A percentile compares a stretch with the other conserved stretches of the same genome.
phyloP scores from a whole-genome alignment of 2,888 invertebrate genomes.

The Polydrusus tereticollis region DNA sequence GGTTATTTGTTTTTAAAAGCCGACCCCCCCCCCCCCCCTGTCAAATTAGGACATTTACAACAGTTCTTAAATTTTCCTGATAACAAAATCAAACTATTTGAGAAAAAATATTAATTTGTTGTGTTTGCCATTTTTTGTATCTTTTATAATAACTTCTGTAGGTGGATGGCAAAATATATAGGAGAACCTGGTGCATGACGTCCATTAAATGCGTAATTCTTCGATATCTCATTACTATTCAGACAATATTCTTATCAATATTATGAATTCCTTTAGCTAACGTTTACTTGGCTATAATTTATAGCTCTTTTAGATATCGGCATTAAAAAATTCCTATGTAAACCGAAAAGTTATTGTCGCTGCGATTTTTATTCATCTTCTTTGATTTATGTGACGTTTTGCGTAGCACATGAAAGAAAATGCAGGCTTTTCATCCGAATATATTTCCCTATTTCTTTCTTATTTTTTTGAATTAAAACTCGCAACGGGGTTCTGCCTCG shows the following conservation, averaged over 20 bases:
- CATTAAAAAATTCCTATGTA: neutral
- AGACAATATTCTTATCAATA: neutral
- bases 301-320: neutral
- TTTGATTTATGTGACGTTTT: constrained; percentile 51
- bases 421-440: constrained; percentile 54
- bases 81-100: too few species aligned
- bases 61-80: too few species aligned
- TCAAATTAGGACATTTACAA: too few species aligned
- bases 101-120: too few species aligned
- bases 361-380: constrained; percentile 24
- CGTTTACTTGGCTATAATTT: neutral
- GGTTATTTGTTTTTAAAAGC: too few species aligned
- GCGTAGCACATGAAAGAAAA: constrained; percentile 35
- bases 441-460: constrained; percentile 60
- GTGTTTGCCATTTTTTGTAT: too few species aligned
- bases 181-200: too few species aligned
- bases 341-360: constrained; percentile 2
- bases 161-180: too few species aligned
- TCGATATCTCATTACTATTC: too few species aligned
- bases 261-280: neutral
- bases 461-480: constrained; percentile 58
- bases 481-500: constrained; percentile 55
- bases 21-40: too few species aligned
- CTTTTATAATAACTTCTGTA: too few species aligned
- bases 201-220: too few species aligned